Evolutionary conservation across 2,113 vertebrate genomes (phyloP).

Genomic region (Pyxicephalus adspersus): DNA sequence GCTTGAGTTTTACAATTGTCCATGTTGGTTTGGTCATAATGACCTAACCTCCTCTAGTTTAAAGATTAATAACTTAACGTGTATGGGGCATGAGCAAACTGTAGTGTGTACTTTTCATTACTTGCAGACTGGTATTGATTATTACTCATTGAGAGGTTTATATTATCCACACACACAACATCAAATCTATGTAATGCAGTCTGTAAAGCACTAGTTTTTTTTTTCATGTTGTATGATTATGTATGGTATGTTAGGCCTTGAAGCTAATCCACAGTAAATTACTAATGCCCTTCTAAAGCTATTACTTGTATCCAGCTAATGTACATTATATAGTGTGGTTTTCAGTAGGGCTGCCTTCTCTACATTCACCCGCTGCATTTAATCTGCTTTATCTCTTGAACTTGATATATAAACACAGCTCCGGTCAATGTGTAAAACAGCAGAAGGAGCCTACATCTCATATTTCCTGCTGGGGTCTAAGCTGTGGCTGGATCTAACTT

Average conservation of each 20-base stretch:
- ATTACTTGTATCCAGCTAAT: conserved; percentile 4
- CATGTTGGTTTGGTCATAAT: too few species aligned
- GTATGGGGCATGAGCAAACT: too few species aligned
- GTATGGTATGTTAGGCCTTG: neutral
- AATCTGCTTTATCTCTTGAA: neutral
- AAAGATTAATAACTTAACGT: too few species aligned
- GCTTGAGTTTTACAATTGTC: too few species aligned
- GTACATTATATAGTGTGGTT: neutral
- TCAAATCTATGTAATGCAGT: too few species aligned
- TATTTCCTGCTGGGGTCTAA: conserved; percentile 12
- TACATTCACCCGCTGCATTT: neutral
- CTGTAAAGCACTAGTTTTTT: too few species aligned
- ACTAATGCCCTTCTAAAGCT: neutral
- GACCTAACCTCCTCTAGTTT: too few species aligned
- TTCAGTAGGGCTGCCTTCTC: neutral
- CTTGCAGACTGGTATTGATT: too few species aligned
- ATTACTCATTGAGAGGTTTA: too few species aligned
- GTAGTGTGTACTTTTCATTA: too few species aligned
- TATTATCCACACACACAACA: too few species aligned
- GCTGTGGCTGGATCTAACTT: neutral
- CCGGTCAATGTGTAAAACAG: neutral
- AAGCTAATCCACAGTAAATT: neutral
- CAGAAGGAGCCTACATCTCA: neutral
- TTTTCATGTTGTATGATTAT: neutral
- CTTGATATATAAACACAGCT: neutral